A percentile compares a stretch with the other conserved stretches of the same genome.
These are phyloP conservation scores for Python bivittatus DNA, from an alignment of 2,113 vertebrate genomes.

Conservation along the genomic window DNA sequence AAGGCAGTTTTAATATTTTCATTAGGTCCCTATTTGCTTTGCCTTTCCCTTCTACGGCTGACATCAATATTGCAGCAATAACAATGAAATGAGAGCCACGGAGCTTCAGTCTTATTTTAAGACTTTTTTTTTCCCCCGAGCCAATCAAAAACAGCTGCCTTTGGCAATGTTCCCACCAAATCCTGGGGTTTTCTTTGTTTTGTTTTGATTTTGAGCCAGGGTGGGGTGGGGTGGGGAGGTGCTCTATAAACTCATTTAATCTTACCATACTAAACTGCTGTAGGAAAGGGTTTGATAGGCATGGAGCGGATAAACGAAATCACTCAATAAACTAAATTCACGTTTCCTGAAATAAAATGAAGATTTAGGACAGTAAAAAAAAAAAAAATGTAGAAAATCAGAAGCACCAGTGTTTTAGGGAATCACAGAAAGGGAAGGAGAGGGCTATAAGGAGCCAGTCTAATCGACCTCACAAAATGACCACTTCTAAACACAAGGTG, in stretches of 20 bases:
- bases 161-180: constrained; percentile 23
- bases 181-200: background rate
- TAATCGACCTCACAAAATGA: background rate
- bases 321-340: background rate
- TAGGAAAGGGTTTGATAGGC: background rate
- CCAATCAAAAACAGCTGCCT: constrained; percentile 40
- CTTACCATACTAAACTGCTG: background rate
- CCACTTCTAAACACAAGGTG: background rate
- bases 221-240: no score
- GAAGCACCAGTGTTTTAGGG: background rate
- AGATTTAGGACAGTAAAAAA: background rate
- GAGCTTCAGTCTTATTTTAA: constrained; percentile 36
- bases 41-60: constrained; percentile 9
- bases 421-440: background rate
- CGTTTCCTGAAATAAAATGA: constrained; percentile 8
- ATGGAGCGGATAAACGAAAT: background rate
- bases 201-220: background rate
- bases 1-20: constrained; percentile 22
- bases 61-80: constrained; percentile 54
- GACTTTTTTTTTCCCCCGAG: background rate
- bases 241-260: background rate
- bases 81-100: constrained; percentile 39
- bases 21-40: constrained; percentile 30
- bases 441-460: background rate
- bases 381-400: background rate